These are phyloP conservation scores for Amphipyra berbera DNA, from an alignment of 2,888 invertebrate species.

Conservation along the genomic window DNA sequence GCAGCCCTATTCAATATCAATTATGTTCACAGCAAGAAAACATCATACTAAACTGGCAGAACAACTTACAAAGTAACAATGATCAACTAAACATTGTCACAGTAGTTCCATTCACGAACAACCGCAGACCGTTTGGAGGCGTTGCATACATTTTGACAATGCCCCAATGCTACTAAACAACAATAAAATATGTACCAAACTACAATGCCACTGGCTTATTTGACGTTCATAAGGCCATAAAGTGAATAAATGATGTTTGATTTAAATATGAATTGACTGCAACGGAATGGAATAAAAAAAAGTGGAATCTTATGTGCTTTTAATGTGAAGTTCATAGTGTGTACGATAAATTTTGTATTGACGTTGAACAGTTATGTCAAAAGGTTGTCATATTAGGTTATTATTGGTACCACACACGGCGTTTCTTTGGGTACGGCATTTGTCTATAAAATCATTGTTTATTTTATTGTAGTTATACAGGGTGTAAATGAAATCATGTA, in stretches of 20 bases:
- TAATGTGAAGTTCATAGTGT: constrained; percentile 50
- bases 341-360: constrained; percentile 52
- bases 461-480: background rate
- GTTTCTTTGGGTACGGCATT: constrained; percentile 13
- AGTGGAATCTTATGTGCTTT: constrained; percentile 36
- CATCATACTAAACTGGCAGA: constrained; percentile 41
- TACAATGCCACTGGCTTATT: constrained; percentile 50
- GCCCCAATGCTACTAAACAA: constrained; percentile 40
- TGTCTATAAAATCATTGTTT: background rate
- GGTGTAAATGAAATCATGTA: too few species aligned
- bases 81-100: constrained; percentile 43
- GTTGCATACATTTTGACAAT: constrained; percentile 45
- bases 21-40: constrained; percentile 48
- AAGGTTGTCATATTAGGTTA: constrained; percentile 41
- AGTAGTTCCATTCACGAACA: constrained; percentile 47
- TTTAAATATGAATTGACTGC: constrained; percentile 60
- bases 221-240: constrained; percentile 55
- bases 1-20: constrained; percentile 42
- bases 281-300: constrained; percentile 46
- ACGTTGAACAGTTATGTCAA: constrained; percentile 45
- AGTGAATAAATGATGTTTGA: constrained; percentile 57
- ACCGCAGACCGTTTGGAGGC: constrained; percentile 26
- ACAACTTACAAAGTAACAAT: constrained; percentile 23
- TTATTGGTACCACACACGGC: constrained; percentile 47
- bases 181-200: constrained; percentile 51